These are phyloP conservation scores for Tetragonula carbonaria DNA, from an alignment of 2,888 invertebrate species.

Conservation along the genomic window DNA sequence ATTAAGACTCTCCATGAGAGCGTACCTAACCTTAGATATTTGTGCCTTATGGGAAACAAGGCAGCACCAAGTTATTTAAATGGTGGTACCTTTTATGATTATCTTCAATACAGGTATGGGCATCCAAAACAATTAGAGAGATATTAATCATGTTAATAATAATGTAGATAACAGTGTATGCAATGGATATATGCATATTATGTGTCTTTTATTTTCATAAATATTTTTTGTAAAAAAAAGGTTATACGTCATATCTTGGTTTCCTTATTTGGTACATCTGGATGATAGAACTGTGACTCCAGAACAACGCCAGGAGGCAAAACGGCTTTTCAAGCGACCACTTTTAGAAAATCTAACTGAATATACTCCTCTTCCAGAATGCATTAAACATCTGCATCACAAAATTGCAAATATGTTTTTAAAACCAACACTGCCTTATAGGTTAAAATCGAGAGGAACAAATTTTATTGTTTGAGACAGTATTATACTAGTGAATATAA, in stretches of 20 bases:
- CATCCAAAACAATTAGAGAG: neutral
- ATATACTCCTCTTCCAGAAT: constrained; percentile 78
- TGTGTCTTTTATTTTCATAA: neutral
- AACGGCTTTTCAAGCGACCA: constrained; percentile 87
- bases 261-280: constrained; percentile 88
- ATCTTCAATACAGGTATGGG: constrained; percentile 89
- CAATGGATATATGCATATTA: neutral
- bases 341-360: constrained; percentile 85
- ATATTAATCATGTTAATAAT: neutral
- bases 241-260: constrained; percentile 90
- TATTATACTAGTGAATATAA: constrained; percentile 60
- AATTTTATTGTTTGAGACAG: constrained; percentile 73
- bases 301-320: constrained; percentile 88
- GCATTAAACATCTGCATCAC: constrained; percentile 76
- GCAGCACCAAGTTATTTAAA: constrained; percentile 92
- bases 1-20: constrained; percentile 88
- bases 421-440: constrained; percentile 70
- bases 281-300: constrained; percentile 89
- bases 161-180: neutral
- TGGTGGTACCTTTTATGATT: constrained; percentile 91
- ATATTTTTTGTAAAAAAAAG: constrained; percentile 81
- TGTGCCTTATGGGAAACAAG: constrained; percentile 94
- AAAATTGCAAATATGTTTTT: constrained; percentile 75
- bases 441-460: constrained; percentile 60
- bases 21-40: constrained; percentile 89